These are phyloP conservation scores for Himalopsyche phryganea DNA, from an alignment of 1,140 invertebrate species.

Conservation along the genomic window DNA sequence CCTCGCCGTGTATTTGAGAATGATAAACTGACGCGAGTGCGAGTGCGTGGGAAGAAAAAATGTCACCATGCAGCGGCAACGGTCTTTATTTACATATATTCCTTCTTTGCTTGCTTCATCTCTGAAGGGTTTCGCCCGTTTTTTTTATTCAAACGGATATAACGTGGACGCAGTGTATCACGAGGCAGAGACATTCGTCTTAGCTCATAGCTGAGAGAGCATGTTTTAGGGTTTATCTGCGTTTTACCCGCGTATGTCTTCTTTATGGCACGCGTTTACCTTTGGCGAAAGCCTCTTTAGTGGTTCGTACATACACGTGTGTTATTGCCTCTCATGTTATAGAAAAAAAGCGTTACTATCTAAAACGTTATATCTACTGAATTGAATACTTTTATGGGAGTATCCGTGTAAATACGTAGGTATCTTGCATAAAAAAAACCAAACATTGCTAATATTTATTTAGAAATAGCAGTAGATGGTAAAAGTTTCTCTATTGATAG, in stretches of 20 bases:
- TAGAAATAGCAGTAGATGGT: no score
- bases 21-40: constrained; percentile 30
- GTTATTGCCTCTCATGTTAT: no score
- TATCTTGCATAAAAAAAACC: no score
- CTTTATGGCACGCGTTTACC: constrained; percentile 13
- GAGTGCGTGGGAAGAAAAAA: constrained; percentile 4
- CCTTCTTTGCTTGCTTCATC: constrained; percentile 10
- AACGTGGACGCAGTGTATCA: constrained; percentile 28
- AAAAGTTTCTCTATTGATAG: no score
- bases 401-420: no score
- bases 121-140: constrained; percentile 10
- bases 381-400: no score
- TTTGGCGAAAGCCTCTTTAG: constrained; percentile 6
- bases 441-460: no score
- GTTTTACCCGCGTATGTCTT: constrained; percentile 20
- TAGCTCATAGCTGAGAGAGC: constrained; percentile 13
- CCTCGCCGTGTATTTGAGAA: constrained; percentile 24
- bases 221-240: constrained; percentile 30
- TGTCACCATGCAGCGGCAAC: constrained; percentile 24
- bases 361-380: no score
- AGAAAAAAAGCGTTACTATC: no score
- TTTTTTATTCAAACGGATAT: constrained; percentile 30
- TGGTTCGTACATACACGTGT: no score
- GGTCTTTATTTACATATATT: constrained; percentile 24
- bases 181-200: constrained; percentile 25